Percentiles rank a stretch among this genome's conserved stretches.
Evolutionary conservation across 2,888 invertebrate species (phyloP).

Genomic region (Drosophila melanocephala): DNA sequence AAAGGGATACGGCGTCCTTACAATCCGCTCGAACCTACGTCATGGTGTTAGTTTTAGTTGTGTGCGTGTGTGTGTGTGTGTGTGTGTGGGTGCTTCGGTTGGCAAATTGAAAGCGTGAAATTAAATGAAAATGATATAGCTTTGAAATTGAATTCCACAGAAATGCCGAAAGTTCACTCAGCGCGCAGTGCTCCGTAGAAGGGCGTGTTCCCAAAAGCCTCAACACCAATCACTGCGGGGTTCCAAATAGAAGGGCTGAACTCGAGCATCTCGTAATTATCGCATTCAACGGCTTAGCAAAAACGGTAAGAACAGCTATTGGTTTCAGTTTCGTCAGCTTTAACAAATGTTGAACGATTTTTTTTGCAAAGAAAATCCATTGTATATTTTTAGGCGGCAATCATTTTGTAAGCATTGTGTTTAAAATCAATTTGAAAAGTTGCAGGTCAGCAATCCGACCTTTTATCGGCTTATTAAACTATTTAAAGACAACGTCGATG

Average conservation of each 20-base stretch:
- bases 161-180: constrained; percentile 72
- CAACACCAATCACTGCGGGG: background rate
- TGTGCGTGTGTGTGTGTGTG: background rate
- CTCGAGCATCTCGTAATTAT: constrained; percentile 37
- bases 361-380: background rate
- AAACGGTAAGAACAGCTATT: constrained; percentile 5
- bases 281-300: constrained; percentile 16
- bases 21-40: constrained; percentile 18
- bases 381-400: constrained; percentile 46
- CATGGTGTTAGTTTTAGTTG: constrained; percentile 12
- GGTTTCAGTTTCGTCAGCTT: constrained; percentile 22
- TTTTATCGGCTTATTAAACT: background rate
- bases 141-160: constrained; percentile 79
- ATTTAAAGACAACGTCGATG: background rate
- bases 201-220: background rate
- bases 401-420: background rate
- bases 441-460: background rate
- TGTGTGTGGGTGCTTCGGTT: constrained; percentile 6
- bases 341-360: background rate
- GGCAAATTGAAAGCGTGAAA: constrained; percentile 78
- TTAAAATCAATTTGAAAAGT: background rate
- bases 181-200: constrained; percentile 9
- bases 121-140: constrained; percentile 80
- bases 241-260: background rate
- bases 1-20: constrained; percentile 53